Evolutionary conservation across 2,113 vertebrate genomes (phyloP).

Genomic region (Smithornis capensis): DNA sequence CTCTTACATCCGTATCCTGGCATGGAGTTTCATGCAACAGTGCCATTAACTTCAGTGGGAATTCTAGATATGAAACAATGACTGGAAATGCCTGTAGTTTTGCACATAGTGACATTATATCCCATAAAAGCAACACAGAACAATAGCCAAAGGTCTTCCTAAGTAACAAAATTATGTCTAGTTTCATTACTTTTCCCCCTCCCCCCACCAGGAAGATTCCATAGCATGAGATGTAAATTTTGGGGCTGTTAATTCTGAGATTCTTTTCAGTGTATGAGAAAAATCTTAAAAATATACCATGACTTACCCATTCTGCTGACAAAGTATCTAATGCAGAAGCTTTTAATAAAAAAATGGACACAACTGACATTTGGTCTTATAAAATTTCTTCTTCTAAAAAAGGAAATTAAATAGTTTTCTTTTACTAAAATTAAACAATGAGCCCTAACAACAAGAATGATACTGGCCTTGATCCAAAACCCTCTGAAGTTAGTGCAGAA

Average conservation of each 20-base stretch:
- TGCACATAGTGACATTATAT: neutral
- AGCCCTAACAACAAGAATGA: neutral
- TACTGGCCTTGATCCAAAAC: neutral
- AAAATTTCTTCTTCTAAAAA: neutral
- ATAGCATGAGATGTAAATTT: neutral
- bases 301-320: slow-evolving; percentile 28
- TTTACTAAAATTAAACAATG: slow-evolving; percentile 33
- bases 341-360: neutral
- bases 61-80: neutral
- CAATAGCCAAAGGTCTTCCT: slow-evolving; percentile 4
- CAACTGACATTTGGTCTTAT: slow-evolving; percentile 8
- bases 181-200: neutral
- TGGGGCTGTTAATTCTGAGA: neutral
- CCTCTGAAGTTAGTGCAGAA: neutral
- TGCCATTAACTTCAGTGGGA: neutral
- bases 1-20: neutral
- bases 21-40: neutral
- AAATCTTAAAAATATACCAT: slow-evolving; percentile 12
- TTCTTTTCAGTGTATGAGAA: neutral
- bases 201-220: neutral
- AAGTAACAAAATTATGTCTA: neutral
- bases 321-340: slow-evolving; percentile 48
- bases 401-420: slow-evolving; percentile 33
- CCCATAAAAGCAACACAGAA: slow-evolving; percentile 19
- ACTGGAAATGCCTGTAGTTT: slow-evolving; percentile 22